Evolutionary conservation across 2,888 invertebrate species (phyloP).

Genomic region (Pristionchus maxplancki): DNA sequence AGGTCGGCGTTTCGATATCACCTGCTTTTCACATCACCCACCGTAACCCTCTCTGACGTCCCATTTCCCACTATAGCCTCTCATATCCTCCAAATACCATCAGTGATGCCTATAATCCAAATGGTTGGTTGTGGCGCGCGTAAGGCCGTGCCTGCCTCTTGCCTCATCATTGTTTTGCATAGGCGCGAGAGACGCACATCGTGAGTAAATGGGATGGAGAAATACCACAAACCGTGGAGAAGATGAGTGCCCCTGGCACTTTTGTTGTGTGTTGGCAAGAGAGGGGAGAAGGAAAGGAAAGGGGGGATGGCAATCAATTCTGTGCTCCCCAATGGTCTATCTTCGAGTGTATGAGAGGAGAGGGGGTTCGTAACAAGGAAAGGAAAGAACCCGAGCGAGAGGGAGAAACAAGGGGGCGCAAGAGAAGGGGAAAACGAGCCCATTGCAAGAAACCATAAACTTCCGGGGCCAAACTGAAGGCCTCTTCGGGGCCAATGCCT

Average conservation of each 20-base stretch:
- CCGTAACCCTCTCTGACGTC: background rate
- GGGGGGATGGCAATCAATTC: background rate
- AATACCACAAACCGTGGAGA: background rate
- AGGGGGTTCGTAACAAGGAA: background rate
- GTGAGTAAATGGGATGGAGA: background rate
- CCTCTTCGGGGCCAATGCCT: no score
- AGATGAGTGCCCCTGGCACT: conserved; percentile 3
- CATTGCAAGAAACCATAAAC: conserved; percentile 7
- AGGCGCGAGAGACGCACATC: background rate
- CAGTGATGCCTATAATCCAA: background rate
- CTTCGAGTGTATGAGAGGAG: background rate
- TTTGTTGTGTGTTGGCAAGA: background rate
- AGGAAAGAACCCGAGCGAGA: background rate
- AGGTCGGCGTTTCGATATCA: background rate
- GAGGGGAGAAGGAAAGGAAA: background rate
- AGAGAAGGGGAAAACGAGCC: background rate
- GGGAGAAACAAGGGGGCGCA: background rate
- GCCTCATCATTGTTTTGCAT: conserved; percentile 12
- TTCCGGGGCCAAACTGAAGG: background rate
- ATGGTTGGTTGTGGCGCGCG: background rate
- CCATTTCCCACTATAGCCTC: background rate
- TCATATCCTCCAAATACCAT: conserved; percentile 1
- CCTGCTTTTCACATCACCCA: background rate
- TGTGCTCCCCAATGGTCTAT: conserved; percentile 8
- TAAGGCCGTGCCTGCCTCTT: background rate